Conservation (phyloP, 53 echinoderm and acorn worm species). For the Patiria pectinifera region DNA sequence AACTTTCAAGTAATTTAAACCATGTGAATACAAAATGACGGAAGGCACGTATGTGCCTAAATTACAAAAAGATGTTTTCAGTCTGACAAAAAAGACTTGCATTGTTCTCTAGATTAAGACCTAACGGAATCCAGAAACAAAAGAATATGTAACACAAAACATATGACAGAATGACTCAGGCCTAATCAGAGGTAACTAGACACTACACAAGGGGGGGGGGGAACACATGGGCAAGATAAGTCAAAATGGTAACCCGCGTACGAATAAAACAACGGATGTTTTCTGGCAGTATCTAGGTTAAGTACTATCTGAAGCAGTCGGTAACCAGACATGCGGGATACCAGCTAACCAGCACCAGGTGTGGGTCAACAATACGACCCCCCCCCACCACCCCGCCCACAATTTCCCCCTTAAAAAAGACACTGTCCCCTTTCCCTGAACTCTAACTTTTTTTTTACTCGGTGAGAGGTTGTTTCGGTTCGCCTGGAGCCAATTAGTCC, state of each 20-base stretch:
- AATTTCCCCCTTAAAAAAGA: background rate
- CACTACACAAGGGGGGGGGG: background rate
- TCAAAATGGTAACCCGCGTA: background rate
- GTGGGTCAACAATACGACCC: background rate
- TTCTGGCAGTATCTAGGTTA: background rate
- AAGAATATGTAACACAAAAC: background rate
- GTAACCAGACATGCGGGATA: constrained; percentile 12
- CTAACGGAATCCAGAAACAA: background rate
- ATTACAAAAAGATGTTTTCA: no score
- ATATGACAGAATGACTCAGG: background rate
- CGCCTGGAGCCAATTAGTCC: constrained; percentile 4
- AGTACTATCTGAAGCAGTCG: background rate
- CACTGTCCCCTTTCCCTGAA: background rate
- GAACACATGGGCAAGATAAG: background rate
- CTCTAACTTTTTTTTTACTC: background rate
- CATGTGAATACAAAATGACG: no score
- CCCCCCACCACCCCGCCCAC: background rate
- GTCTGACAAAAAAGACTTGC: no score
- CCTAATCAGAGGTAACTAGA: background rate
- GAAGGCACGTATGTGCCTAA: no score
- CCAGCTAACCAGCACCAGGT: background rate
- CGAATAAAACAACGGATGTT: background rate
- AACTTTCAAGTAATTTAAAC: no score
- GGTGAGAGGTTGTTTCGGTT: background rate
- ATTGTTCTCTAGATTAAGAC: background rate